Evolutionary conservation across 2,797 vertebrate genomes (phyloP).

Genomic region (Xerus rutilus): DNA sequence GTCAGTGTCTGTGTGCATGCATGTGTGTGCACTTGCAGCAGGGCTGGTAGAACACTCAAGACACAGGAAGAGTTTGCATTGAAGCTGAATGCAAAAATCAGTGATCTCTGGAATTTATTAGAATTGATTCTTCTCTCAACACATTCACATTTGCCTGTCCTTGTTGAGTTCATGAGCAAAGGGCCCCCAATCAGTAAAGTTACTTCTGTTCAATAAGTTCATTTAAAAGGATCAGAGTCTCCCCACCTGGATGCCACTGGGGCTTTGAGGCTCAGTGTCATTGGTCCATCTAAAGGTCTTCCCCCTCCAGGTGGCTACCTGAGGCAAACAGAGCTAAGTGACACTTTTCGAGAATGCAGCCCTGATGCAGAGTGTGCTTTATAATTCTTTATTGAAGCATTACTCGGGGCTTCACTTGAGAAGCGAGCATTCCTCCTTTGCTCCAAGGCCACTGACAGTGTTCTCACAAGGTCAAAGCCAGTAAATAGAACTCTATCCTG

Average conservation of each 20-base stretch:
- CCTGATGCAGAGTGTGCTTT: constrained; percentile 45
- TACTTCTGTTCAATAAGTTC: neutral
- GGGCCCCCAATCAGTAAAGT: neutral
- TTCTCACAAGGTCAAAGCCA: constrained; percentile 82
- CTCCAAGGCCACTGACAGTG: constrained; percentile 77
- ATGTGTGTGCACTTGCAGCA: no score
- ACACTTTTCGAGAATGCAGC: neutral
- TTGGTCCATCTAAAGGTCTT: neutral
- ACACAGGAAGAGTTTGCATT: neutral
- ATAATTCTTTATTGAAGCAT: constrained; percentile 63
- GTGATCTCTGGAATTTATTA: neutral
- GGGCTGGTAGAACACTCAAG: neutral
- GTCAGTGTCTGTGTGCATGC: fast-evolving
- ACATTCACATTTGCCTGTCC: neutral
- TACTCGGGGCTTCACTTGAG: constrained; percentile 76
- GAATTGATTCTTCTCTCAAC: neutral
- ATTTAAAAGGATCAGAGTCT: neutral
- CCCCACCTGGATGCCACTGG: neutral
- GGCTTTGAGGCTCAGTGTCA: neutral
- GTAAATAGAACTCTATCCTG: constrained; percentile 78
- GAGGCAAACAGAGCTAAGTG: neutral
- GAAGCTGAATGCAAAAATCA: neutral
- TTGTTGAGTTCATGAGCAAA: neutral
- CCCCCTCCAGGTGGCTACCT: neutral
- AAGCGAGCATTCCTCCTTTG: constrained; percentile 64